Evolutionary conservation across 2,797 vertebrate species (phyloP), one percentile per base, ranked within the genome.

Genomic region (Thunnus albacares): DNA sequence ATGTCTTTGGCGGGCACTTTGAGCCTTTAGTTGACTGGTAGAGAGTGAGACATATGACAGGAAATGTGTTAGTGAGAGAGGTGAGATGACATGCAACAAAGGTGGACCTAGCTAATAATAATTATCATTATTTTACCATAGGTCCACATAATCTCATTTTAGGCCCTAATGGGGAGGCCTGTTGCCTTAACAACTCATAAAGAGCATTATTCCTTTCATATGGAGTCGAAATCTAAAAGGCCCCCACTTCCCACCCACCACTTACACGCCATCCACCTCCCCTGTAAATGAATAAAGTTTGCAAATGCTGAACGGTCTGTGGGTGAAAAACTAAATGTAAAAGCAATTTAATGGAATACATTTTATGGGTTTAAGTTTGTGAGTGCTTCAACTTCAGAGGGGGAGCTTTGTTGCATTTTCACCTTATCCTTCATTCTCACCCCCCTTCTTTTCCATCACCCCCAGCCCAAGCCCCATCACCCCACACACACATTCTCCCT

Each of bases 301-400:
- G 58, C 22, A 65, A 70, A 64, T 61, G 11, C 75, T 58, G 28
- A 66, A 38, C 12, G 18, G 52, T 75, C 38, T 57, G 43, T 69
- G 20, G 79, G 24, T 67, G 66, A 60, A 65, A 64, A 66, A 43
- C 30, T 49, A 52, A 67, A 56, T 58, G 17, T 60, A 47, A 17
- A 45, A 41, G 55, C 41, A 53, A 49, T 82, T 85, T 80, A 77
- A 79, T 86, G 72, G 51, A 77, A 81, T 58, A 12, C 10, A 43
- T 82, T 82, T 90, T 75, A 89, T 81, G 80, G 73, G 80, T 86
- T 83, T 65, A 80, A 41, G 59, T 85, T 86, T 80, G 71, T 49
- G 74, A 82, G 78, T n/a, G 24, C 41, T 65, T 55, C 5, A 61
- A 55, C 79, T 84, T 81, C 79, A 68, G 68, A 71, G 24, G 24